phyloP scores from a whole-genome alignment of 2,113 vertebrate species.

The Pelecanoides urinatrix region DNA sequence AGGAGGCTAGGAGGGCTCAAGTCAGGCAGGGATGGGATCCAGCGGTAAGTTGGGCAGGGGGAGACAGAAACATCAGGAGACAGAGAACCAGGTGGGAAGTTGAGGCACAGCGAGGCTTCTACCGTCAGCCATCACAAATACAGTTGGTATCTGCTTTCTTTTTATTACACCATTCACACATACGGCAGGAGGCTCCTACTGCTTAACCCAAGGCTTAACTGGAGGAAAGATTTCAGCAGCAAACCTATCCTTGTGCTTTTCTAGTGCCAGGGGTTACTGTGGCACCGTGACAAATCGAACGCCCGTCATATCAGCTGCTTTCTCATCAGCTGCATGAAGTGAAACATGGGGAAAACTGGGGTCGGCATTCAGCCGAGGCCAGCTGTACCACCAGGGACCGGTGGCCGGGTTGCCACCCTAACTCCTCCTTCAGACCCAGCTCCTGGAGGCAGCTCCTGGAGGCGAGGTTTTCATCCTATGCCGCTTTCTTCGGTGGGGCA shows the following conservation, averaged over 20 bases:
- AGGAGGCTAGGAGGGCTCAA: too few species aligned
- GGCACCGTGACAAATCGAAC: neutral
- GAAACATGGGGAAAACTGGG: neutral
- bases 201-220: neutral
- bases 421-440: neutral
- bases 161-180: neutral
- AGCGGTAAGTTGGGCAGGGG: neutral
- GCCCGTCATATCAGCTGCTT: neutral
- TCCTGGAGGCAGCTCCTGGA: neutral
- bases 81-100: neutral
- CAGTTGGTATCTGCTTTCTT: neutral
- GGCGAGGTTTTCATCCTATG: neutral
- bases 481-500: neutral
- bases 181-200: neutral
- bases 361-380: fast-evolving
- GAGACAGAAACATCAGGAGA: neutral
- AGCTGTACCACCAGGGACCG: neutral
- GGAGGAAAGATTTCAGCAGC: neutral
- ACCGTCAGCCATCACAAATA: neutral
- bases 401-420: neutral
- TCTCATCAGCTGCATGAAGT: neutral
- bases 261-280: neutral
- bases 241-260: neutral
- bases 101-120: neutral
- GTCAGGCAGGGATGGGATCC: neutral